Conservation (phyloP, 1,140 invertebrate species). For the Lutraria rhynchaena region DNA sequence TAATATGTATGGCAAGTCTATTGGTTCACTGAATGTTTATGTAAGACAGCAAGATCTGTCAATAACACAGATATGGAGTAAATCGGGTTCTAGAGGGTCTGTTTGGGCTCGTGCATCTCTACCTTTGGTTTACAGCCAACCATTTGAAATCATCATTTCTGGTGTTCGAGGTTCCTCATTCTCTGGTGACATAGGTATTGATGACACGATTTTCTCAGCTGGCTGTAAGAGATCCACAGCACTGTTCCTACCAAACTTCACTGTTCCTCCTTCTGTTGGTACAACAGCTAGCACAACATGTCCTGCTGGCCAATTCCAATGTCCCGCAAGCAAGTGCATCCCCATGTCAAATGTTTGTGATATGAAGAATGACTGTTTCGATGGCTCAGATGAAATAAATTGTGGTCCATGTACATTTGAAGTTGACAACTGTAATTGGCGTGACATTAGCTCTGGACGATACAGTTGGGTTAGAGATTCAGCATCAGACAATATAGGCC, state of each 20-base stretch:
- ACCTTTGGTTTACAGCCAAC: constrained; percentile 48
- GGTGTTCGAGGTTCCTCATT: constrained; percentile 63
- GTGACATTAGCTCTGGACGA: constrained; percentile 75
- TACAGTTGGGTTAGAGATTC: constrained; percentile 73
- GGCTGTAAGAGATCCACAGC: constrained; percentile 67
- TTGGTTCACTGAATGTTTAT: constrained; percentile 78
- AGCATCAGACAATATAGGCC: constrained; percentile 57
- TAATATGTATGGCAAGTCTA: constrained; percentile 80
- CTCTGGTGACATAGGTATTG: constrained; percentile 76
- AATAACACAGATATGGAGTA: constrained; percentile 62
- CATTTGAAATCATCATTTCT: constrained; percentile 75
- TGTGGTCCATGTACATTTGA: constrained; percentile 80
- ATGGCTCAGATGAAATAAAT: constrained; percentile 77
- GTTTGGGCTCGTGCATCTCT: constrained; percentile 70
- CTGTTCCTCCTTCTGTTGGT: constrained; percentile 63
- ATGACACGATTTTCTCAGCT: constrained; percentile 73
- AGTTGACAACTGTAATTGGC: constrained; percentile 76
- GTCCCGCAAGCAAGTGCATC: constrained; percentile 70
- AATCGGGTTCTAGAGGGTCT: constrained; percentile 65
- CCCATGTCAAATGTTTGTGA: constrained; percentile 69
- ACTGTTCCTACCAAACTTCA: constrained; percentile 66
- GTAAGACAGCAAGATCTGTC: constrained; percentile 61
- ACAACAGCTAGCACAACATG: constrained; percentile 69
- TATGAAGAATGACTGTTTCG: constrained; percentile 71
- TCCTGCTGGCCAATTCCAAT: constrained; percentile 66